Percentiles rank a stretch among this genome's conserved stretches.
Evolutionary conservation across 2,888 invertebrate species (phyloP).

Genomic region (Watsonalla cultraria): DNA sequence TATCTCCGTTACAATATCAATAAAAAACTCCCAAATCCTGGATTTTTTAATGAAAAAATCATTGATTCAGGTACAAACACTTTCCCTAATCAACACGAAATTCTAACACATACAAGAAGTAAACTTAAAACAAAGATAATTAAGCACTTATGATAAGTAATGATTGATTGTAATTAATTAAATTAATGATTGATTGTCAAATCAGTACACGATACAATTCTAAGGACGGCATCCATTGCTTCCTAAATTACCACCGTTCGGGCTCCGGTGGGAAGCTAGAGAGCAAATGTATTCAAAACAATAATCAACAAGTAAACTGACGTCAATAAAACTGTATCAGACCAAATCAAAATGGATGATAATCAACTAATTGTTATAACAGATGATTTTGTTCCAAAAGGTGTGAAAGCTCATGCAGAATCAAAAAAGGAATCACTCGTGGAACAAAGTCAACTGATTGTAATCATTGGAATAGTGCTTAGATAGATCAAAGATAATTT

Average conservation of each 20-base stretch:
- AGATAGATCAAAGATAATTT: neutral
- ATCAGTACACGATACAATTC: constrained; percentile 26
- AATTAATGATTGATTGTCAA: constrained; percentile 1
- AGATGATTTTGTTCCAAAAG: constrained; percentile 52
- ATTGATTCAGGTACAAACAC: constrained; percentile 55
- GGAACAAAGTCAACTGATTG: constrained; percentile 48
- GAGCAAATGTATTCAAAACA: constrained; percentile 13
- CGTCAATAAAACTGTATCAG: constrained; percentile 29
- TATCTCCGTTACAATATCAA: constrained; percentile 10
- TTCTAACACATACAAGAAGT: constrained; percentile 18
- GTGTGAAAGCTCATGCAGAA: constrained; percentile 34
- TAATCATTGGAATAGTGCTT: constrained; percentile 22
- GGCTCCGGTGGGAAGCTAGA: constrained; percentile 44
- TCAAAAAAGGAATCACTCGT: constrained; percentile 36
- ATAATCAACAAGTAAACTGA: constrained; percentile 9
- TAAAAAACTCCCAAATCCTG: constrained; percentile 50
- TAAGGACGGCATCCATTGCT: constrained; percentile 15
- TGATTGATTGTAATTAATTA: neutral
- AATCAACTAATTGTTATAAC: constrained; percentile 12
- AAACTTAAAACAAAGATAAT: constrained; percentile 6
- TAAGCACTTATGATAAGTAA: neutral
- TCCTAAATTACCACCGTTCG: constrained; percentile 46
- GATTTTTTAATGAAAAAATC: constrained; percentile 68
- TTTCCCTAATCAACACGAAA: constrained; percentile 33
- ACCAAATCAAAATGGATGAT: constrained; percentile 18